Evolutionary conservation across 2,797 vertebrate species (phyloP).

Genomic region (Danio kyathit): DNA sequence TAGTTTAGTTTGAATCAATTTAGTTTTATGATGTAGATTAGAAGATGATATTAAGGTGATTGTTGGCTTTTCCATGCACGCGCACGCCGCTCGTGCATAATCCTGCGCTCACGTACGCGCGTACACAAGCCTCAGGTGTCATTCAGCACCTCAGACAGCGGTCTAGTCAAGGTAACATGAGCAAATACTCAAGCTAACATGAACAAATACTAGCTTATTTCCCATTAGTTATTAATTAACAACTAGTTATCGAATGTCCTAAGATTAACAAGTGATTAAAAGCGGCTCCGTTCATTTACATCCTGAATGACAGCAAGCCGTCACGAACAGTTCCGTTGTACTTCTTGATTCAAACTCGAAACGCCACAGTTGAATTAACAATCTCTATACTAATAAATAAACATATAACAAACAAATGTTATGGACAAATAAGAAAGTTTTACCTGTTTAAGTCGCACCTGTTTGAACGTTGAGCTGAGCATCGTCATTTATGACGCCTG

Average conservation of each 20-base stretch:
- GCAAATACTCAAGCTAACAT: background rate
- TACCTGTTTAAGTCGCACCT: constrained; percentile 16
- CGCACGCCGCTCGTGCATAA: background rate
- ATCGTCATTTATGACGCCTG: constrained; percentile 9
- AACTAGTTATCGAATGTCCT: background rate
- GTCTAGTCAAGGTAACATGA: background rate
- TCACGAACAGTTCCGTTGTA: background rate
- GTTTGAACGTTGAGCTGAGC: background rate
- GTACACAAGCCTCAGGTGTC: constrained; percentile 5
- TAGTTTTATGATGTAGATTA: background rate
- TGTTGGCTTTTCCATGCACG: background rate
- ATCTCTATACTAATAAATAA: background rate
- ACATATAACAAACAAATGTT: background rate
- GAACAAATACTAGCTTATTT: background rate
- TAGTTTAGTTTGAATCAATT: too few species aligned
- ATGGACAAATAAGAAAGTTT: background rate
- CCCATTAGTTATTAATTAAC: background rate
- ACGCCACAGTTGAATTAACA: background rate
- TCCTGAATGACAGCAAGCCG: background rate
- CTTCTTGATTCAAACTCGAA: background rate
- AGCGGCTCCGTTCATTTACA: background rate
- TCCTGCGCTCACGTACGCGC: background rate
- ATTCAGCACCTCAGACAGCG: background rate
- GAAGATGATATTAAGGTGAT: background rate
- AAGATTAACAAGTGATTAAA: background rate